These are phyloP conservation scores for Himalopsyche anomala DNA, from an alignment of 2,888 invertebrate genomes.

Conservation along the genomic window DNA sequence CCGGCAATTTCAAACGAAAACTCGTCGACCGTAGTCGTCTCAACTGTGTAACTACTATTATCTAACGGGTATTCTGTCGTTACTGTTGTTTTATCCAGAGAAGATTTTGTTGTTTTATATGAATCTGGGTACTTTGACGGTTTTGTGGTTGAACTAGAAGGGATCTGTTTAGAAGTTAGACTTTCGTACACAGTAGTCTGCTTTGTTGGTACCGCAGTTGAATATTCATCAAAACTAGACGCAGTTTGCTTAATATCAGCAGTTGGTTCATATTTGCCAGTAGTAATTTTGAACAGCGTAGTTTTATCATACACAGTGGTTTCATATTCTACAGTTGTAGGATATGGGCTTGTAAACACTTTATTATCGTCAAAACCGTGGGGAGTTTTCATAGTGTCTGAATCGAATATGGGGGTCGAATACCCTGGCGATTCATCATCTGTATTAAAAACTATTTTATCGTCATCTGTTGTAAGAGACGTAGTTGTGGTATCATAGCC, in stretches of 20 bases:
- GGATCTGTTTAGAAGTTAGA: neutral
- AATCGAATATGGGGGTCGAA: neutral
- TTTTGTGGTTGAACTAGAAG: neutral
- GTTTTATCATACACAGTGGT: neutral
- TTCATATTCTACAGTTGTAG: slow-evolving; percentile 7
- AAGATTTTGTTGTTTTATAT: neutral
- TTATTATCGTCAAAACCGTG: neutral
- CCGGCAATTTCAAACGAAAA: slow-evolving; percentile 59
- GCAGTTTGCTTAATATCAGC: slow-evolving; percentile 14
- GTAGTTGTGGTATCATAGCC: slow-evolving; percentile 20
- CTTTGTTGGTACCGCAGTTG: neutral
- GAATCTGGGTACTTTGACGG: neutral
- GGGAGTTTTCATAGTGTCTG: neutral
- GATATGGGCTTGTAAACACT: neutral
- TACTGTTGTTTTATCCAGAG: slow-evolving; percentile 10
- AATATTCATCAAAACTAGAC: slow-evolving; percentile 16
- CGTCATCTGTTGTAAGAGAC: slow-evolving; percentile 19
- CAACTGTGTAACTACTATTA: neutral
- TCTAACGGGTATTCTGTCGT: slow-evolving; percentile 2
- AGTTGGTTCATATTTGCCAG: neutral
- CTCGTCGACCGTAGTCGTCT: slow-evolving; percentile 57
- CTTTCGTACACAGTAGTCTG: slow-evolving; percentile 14
- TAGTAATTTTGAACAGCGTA: neutral
- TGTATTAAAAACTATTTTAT: slow-evolving; percentile 5
- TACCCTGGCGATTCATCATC: slow-evolving; percentile 4